Evolutionary conservation across 2,888 invertebrate genomes (phyloP), one percentile per base, ranked within the genome.

Genomic region (Eristalis intricaria): DNA sequence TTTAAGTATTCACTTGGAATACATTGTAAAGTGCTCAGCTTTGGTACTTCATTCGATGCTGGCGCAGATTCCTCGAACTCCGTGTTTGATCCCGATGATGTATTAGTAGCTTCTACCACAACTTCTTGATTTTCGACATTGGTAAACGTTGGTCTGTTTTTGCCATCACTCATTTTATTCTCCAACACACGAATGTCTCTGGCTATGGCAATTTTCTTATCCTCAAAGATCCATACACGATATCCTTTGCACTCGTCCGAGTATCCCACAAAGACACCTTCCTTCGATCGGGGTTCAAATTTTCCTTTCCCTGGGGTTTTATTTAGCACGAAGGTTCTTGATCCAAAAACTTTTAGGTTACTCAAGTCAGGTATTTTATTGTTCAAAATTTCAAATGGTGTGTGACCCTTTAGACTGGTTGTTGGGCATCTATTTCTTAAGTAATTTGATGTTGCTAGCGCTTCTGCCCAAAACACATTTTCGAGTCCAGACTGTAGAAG

Each of bases 191-290:
- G 26, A 26, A 26, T n/a, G 1, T 43, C 43, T 43, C 43, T 15
- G 13, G 15, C 13, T 13, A 43, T 43, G 13, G 43, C 43, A 43
- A 43, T 8, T 43, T 43, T 43, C 43, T 43, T 43, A 43, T 43
- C 43, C 22, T 77, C 23, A n/a, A 84, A 63, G n/a, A 71, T 63
- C 87, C 89, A 90, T 7, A 90, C 73, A 82, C 89, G 73, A 71
- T 87, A 91, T 10, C 76, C 89, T 76, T 90, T 90, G 0, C 89
- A 83, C 65, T 79, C 58, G 8, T 88, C 78, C 19, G 87, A 79
- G 56, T 91, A 90, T 26, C 90, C 90, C 15, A 90, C 58, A 32
- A 91, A 89, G 4, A 89, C 89, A 5, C 90, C 88, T 79, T 89
- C 89, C 73, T 88, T 84, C 7, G 80, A 66, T 69, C 89, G 75